These are phyloP conservation scores for Phrynosoma blainvillii DNA, from an alignment of 2,113 vertebrate species.

Conservation along the genomic window DNA sequence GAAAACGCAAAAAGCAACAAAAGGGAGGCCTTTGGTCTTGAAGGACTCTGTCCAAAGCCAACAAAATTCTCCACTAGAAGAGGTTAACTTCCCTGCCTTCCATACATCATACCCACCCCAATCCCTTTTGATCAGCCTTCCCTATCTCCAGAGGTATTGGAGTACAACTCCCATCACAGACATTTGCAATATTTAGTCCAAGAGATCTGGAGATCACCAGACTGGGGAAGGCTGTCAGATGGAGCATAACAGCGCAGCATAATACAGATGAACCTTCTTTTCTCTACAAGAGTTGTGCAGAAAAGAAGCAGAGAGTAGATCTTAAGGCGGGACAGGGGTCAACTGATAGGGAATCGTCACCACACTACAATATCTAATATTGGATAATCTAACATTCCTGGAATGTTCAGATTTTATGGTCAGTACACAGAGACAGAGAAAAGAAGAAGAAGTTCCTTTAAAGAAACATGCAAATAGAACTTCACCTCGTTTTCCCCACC, in stretches of 20 bases:
- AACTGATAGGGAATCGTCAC: not conserved
- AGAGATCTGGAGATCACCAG: not conserved
- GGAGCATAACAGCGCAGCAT: not conserved
- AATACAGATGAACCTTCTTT: not conserved
- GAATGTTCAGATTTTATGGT: not conserved
- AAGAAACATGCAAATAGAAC: not conserved
- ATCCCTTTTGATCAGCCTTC: not conserved
- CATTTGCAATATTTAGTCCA: not conserved
- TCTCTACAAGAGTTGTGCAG: too few species aligned
- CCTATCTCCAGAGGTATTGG: not conserved
- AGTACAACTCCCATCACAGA: not conserved
- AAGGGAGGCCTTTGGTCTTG: slow-evolving; percentile 12
- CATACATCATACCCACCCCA: not conserved
- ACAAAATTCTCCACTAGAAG: not conserved
- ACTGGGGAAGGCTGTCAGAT: not conserved
- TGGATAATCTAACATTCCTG: not conserved
- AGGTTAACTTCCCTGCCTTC: not conserved
- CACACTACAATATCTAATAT: not conserved
- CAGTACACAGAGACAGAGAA: not conserved
- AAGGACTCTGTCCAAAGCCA: rapidly evolving
- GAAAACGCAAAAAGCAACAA: slow-evolving; percentile 69
- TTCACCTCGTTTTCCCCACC: not conserved
- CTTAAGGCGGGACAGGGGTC: not conserved
- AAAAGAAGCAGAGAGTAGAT: not conserved
- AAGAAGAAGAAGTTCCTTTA: not conserved